Conservation (phyloP, 2,797 vertebrate species). For the Etheostoma nigrum region DNA sequence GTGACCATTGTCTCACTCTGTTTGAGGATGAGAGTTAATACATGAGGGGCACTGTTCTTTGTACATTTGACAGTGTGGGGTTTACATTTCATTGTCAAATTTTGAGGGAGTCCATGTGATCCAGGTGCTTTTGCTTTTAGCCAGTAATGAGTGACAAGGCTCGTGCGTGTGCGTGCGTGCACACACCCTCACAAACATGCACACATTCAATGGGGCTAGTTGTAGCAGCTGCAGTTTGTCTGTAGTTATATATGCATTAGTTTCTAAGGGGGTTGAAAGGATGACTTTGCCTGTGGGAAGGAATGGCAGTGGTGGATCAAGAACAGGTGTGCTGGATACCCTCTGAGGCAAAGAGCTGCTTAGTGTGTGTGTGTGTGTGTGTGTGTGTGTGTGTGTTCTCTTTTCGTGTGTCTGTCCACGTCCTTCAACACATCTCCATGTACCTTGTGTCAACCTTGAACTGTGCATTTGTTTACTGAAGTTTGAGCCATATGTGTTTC, state of each 20-base stretch:
- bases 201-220: slow-evolving; percentile 41
- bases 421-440: slow-evolving; percentile 61
- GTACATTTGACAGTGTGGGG: slow-evolving; percentile 19
- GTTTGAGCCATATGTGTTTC: slow-evolving; percentile 54
- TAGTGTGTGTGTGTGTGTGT: slow-evolving; percentile 47
- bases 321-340: slow-evolving; percentile 73
- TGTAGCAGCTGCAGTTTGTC: slow-evolving; percentile 70
- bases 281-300: slow-evolving; percentile 86
- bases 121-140: slow-evolving; percentile 38
- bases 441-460: slow-evolving; percentile 70
- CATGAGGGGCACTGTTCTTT: slow-evolving; percentile 53
- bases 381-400: slow-evolving; percentile 19
- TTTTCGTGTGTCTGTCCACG: slow-evolving; percentile 35
- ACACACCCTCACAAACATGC: slow-evolving; percentile 22
- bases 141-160: slow-evolving; percentile 49
- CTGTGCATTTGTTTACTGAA: slow-evolving; percentile 58
- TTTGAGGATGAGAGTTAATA: slow-evolving; percentile 66
- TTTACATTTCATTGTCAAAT: slow-evolving; percentile 48
- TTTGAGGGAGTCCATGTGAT: slow-evolving; percentile 47
- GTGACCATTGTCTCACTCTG: slow-evolving; percentile 66
- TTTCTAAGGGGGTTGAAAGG: slow-evolving; percentile 80
- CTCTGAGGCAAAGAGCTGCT: slow-evolving; percentile 68
- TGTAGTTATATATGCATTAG: slow-evolving; percentile 81
- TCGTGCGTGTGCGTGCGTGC: not conserved
- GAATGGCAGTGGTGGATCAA: slow-evolving; percentile 80